A percentile compares a stretch with the other conserved stretches of the same genome.
phyloP scores from a whole-genome alignment of 2,888 invertebrate species.

The Troides aeacus region DNA sequence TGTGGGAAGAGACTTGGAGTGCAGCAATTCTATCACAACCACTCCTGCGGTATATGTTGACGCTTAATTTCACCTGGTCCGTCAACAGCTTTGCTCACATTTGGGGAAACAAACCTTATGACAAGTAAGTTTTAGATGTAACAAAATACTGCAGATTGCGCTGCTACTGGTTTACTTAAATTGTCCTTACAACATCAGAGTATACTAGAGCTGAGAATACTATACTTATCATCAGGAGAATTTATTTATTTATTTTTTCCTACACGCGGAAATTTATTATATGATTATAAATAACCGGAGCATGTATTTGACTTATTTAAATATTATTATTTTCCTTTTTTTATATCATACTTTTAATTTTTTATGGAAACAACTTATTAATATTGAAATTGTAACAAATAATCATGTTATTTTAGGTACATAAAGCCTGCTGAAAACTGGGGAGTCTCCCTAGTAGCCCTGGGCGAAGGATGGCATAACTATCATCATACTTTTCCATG shows the following conservation, averaged over 20 bases:
- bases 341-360: too few relatives aligned
- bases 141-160: not conserved
- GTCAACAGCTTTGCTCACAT: constrained; percentile 94
- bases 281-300: too few relatives aligned
- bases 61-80: constrained; percentile 92
- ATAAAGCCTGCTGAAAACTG: constrained; percentile 90
- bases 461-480: constrained; percentile 97
- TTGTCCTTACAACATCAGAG: too few relatives aligned
- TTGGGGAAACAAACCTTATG: constrained; percentile 86
- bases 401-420: constrained; percentile 71
- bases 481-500: constrained; percentile 96
- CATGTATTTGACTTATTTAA: too few relatives aligned
- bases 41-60: constrained; percentile 85
- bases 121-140: constrained; percentile 75
- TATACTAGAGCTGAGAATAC: too few relatives aligned
- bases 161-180: too few relatives aligned
- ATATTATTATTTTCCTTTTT: too few relatives aligned
- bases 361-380: too few relatives aligned
- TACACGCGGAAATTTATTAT: too few relatives aligned
- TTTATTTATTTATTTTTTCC: too few relatives aligned
- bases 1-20: constrained; percentile 83
- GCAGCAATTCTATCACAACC: constrained; percentile 81
- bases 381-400: not conserved
- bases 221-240: too few relatives aligned
- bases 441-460: constrained; percentile 84